Percentiles rank a stretch among this genome's conserved stretches.
Evolutionary conservation across 2,888 invertebrate genomes (phyloP).

Genomic region (Pachycephus smyrnensis): DNA sequence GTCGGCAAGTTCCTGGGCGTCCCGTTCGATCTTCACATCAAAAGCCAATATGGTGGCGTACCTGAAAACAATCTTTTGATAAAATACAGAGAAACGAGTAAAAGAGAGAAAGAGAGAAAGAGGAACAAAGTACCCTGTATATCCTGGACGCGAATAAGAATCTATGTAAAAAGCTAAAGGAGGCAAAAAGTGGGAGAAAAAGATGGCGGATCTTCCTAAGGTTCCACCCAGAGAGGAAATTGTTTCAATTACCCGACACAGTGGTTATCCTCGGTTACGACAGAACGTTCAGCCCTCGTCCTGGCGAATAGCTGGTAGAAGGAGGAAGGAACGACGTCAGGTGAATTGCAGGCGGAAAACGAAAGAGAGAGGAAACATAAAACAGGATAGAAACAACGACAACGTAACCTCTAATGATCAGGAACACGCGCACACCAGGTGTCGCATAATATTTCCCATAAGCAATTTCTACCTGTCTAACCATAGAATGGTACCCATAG

Average conservation of each 20-base stretch:
- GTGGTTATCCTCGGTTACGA: constrained; percentile 3
- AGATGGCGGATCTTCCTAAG: too few relatives aligned
- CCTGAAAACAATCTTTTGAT: constrained; percentile 67
- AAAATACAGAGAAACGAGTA: constrained; percentile 11
- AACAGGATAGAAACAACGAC: neutral
- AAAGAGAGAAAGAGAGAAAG: neutral
- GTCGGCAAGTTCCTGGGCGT: constrained; percentile 98
- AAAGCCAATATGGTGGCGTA: constrained; percentile 99
- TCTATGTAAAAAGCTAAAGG: neutral
- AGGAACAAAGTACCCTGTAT: neutral
- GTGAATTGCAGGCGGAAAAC: constrained; percentile 6
- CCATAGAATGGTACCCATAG: too few relatives aligned
- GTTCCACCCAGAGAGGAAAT: neutral
- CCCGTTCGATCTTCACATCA: constrained; percentile 97
- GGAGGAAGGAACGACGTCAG: constrained; percentile 2
- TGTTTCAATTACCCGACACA: constrained; percentile 18
- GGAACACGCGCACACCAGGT: constrained; percentile 22
- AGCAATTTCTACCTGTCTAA: too few relatives aligned
- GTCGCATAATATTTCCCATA: constrained; percentile 8
- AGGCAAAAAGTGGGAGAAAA: neutral
- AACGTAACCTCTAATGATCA: constrained; percentile 7
- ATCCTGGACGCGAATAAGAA: neutral
- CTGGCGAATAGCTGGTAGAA: neutral
- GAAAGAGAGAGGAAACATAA: neutral
- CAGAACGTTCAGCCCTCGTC: neutral